Conservation (phyloP, 2,888 invertebrate genomes). For the Rapana venosa region DNA sequence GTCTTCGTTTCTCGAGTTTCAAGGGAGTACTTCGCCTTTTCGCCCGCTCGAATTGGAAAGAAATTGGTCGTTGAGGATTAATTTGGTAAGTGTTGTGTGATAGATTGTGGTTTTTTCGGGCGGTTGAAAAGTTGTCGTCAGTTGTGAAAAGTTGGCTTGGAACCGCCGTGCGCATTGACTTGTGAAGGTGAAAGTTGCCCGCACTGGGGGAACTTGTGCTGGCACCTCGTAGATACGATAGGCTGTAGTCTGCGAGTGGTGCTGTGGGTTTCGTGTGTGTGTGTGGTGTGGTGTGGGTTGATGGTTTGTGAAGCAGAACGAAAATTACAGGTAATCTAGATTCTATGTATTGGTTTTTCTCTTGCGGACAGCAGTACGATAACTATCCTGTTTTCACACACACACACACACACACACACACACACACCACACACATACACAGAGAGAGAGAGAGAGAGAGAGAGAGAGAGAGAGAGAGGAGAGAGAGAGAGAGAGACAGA, state of each 20-base stretch:
- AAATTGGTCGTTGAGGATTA: background rate
- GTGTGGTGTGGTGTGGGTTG: conserved; percentile 14
- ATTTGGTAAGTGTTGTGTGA: background rate
- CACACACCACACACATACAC: background rate
- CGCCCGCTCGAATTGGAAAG: background rate
- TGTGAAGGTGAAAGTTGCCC: conserved; percentile 7
- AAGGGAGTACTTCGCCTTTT: conserved; percentile 9
- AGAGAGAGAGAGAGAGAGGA: too few relatives aligned
- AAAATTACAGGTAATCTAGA: background rate
- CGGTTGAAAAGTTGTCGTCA: background rate
- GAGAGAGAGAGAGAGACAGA: too few relatives aligned
- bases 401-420: too few relatives aligned
- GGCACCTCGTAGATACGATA: too few relatives aligned
- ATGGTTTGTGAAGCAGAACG: background rate
- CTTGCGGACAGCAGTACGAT: background rate
- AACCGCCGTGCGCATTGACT: background rate
- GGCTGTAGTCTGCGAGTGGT: background rate
- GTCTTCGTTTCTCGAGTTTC: background rate
- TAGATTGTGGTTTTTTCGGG: background rate
- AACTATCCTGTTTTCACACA: too few relatives aligned
- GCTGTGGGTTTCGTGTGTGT: background rate
- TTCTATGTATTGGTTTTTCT: background rate
- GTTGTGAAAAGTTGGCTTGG: background rate
- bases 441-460: too few relatives aligned
- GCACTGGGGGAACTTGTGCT: background rate